phyloP scores from a whole-genome alignment of 1,140 invertebrate genomes.

The Pogonognathellus flavescens region DNA sequence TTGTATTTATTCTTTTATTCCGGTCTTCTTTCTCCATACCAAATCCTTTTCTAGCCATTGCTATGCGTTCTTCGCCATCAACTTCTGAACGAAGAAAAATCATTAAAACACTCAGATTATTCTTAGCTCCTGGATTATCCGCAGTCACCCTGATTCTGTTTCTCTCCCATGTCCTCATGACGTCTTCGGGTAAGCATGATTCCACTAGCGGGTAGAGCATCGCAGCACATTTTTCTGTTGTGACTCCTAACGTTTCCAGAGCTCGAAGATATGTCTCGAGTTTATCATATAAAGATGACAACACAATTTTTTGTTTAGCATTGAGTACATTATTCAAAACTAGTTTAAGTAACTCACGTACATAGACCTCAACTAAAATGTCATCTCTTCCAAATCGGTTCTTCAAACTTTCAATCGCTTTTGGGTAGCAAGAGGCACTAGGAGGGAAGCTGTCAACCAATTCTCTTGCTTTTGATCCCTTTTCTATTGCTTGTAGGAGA shows the following conservation, averaged over 20 bases:
- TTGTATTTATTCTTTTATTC: background rate
- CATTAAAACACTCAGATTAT: constrained; percentile 56
- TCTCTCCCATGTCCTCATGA: constrained; percentile 67
- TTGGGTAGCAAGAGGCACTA: constrained; percentile 53
- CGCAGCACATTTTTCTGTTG: background rate
- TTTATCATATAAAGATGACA: constrained; percentile 39
- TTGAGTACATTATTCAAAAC: constrained; percentile 1
- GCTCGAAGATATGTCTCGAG: constrained; percentile 46
- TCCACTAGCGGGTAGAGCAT: constrained; percentile 54
- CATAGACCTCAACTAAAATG: constrained; percentile 47
- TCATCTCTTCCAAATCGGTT: constrained; percentile 37
- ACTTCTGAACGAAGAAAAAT: constrained; percentile 67
- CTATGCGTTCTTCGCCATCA: constrained; percentile 66
- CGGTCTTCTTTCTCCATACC: background rate
- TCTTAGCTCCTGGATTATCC: background rate
- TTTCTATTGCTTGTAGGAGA: constrained; percentile 55
- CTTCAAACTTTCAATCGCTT: constrained; percentile 47
- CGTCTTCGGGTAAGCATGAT: constrained; percentile 68
- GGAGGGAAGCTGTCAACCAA: constrained; percentile 53
- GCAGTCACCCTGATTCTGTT: background rate
- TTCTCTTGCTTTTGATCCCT: constrained; percentile 37
- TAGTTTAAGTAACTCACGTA: constrained; percentile 36
- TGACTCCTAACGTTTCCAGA: constrained; percentile 34
- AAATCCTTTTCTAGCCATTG: constrained; percentile 55
- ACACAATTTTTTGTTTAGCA: background rate